Conservation (phyloP, 2,113 vertebrate species). For the Reinhardtius hippoglossoides region DNA sequence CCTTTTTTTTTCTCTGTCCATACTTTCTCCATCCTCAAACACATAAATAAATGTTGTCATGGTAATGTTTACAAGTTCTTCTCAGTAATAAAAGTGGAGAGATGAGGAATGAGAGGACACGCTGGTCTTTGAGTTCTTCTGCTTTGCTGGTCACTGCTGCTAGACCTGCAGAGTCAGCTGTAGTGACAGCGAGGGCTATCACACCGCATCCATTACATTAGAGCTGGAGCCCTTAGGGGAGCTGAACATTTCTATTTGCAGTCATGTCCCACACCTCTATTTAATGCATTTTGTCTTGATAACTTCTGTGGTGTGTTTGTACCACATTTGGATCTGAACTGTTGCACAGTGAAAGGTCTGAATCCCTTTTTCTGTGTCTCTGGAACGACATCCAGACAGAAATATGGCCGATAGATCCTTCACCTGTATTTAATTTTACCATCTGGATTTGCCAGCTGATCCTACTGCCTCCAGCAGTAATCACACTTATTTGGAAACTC, state of each 20-base stretch:
- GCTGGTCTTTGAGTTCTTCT: not conserved
- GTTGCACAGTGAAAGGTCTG: not conserved
- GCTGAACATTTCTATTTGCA: not conserved
- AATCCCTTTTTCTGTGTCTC: not conserved
- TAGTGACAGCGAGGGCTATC: not conserved
- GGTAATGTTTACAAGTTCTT: constrained; percentile 57
- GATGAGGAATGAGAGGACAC: constrained; percentile 11
- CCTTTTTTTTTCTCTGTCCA: not conserved
- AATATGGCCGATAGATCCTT: constrained; percentile 6
- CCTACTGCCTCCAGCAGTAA: constrained; percentile 18
- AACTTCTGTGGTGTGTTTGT: not conserved
- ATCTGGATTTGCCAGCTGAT: constrained; percentile 40
- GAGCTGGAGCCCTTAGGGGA: not conserved
- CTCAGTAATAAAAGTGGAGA: constrained; percentile 45
- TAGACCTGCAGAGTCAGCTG: not conserved
- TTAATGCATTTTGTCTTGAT: not conserved
- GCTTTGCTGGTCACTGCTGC: not conserved
- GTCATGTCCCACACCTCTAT: constrained; percentile 17
- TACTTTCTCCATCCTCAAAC: constrained; percentile 8
- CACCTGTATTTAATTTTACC: constrained; percentile 44
- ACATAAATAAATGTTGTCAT: constrained; percentile 54
- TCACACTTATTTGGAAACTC: constrained; percentile 38
- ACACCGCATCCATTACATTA: too few relatives aligned
- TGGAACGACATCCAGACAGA: not conserved
- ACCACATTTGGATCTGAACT: not conserved